A percentile compares a stretch with the other conserved stretches of the same genome.
These are phyloP conservation scores for Paradoxurus hermaphroditus DNA, from an alignment of 2,113 vertebrate species.

Conservation along the genomic window DNA sequence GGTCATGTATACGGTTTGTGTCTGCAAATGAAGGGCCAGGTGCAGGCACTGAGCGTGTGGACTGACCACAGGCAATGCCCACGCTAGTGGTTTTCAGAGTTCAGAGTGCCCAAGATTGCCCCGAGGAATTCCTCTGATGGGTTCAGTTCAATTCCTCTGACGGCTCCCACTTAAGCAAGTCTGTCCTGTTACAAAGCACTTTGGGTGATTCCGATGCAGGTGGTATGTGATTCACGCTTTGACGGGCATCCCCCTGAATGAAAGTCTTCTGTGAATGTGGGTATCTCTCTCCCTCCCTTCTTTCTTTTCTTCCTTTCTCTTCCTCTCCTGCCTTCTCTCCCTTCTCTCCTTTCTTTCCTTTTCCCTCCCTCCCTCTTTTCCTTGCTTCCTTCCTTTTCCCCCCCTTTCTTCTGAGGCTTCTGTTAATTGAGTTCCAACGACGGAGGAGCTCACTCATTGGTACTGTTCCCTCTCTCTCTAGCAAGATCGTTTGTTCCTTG, in stretches of 20 bases:
- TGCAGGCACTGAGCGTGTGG: background rate
- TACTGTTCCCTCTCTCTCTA: background rate
- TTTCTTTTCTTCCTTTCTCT: too few species aligned
- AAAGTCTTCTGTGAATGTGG: background rate
- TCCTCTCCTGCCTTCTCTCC: too few species aligned
- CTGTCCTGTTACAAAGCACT: background rate
- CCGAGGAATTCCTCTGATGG: too few species aligned
- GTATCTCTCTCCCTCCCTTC: too few species aligned
- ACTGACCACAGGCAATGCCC: background rate
- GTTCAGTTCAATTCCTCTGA: background rate
- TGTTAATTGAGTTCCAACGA: background rate
- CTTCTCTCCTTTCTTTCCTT: background rate
- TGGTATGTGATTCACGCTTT: fast-evolving
- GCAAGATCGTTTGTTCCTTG: background rate
- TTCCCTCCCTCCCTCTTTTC: background rate
- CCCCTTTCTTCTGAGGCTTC: background rate
- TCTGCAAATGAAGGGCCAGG: background rate
- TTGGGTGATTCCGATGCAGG: background rate
- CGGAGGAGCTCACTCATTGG: background rate
- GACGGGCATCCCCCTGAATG: background rate
- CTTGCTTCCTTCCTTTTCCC: background rate
- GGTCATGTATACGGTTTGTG: background rate
- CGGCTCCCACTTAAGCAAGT: background rate
- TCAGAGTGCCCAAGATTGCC: background rate
- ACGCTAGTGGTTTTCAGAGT: background rate